phyloP scores from a whole-genome alignment of 1,140 invertebrate genomes.

The Calliopsis andreniformis region DNA sequence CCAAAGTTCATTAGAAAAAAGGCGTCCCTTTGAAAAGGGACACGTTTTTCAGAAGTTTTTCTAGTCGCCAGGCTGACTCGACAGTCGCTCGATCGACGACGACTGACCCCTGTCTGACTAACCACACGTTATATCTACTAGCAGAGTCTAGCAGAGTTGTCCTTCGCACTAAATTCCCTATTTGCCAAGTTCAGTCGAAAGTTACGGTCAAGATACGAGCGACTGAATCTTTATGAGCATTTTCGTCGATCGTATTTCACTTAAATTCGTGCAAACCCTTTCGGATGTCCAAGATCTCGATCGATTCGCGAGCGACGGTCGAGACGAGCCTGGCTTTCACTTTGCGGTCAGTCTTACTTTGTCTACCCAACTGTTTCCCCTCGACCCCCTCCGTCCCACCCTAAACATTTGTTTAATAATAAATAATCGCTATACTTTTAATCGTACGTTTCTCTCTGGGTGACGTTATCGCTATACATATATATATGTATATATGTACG shows the following conservation, averaged over 20 bases:
- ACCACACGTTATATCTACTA: too few species aligned
- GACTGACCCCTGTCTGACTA: too few species aligned
- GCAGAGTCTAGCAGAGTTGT: too few species aligned
- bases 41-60: slow-evolving; percentile 25
- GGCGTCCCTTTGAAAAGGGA: not conserved
- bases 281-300: not conserved
- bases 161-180: too few species aligned
- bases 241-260: too few species aligned
- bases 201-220: too few species aligned
- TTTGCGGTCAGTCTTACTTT: slow-evolving; percentile 36
- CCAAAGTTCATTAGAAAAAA: slow-evolving; percentile 6
- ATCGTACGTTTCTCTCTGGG: slow-evolving; percentile 30
- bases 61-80: slow-evolving; percentile 14
- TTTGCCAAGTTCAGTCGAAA: too few species aligned
- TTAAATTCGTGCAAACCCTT: too few species aligned
- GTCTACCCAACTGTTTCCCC: slow-evolving; percentile 31
- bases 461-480: slow-evolving; percentile 9
- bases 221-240: too few species aligned
- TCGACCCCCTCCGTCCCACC: slow-evolving; percentile 24
- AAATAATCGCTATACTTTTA: slow-evolving; percentile 43
- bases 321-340: slow-evolving; percentile 19
- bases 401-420: slow-evolving; percentile 32
- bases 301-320: slow-evolving; percentile 9
- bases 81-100: not conserved
- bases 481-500: slow-evolving; percentile 2